These are phyloP conservation scores for Anguilla pacifica DNA, from an alignment of 2,797 vertebrate genomes.

Conservation along the genomic window DNA sequence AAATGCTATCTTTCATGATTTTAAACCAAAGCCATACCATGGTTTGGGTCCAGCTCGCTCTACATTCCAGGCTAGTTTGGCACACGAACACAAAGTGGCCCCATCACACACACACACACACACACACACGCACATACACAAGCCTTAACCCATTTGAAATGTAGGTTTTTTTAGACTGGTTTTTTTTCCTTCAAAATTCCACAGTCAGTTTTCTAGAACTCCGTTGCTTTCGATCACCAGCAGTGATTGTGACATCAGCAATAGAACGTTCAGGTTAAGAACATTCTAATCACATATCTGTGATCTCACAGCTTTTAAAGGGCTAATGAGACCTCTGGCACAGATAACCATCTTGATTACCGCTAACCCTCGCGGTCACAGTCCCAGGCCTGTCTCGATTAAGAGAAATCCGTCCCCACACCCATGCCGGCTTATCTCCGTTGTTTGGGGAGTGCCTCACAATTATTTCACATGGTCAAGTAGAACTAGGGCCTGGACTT, in stretches of 20 bases:
- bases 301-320: neutral
- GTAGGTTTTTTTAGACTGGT: too few species aligned
- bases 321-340: neutral
- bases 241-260: too few species aligned
- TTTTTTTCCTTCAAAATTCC: too few species aligned
- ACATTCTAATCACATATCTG: neutral
- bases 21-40: neutral
- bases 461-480: neutral
- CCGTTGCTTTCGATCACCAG: too few species aligned
- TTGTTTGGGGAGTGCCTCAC: neutral
- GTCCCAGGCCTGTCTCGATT: neutral
- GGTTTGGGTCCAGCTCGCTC: neutral
- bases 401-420: neutral
- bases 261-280: too few species aligned
- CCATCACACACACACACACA: too few species aligned
- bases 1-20: neutral
- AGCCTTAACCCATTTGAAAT: too few species aligned
- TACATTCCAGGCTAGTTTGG: neutral
- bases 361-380: neutral
- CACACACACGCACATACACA: too few species aligned
- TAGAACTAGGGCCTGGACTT: neutral
- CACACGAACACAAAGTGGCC: neutral
- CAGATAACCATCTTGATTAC: neutral
- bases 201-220: too few species aligned
- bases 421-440: neutral